Evolutionary conservation across 2,113 vertebrate species (phyloP).

Genomic region (Eublepharis macularius): DNA sequence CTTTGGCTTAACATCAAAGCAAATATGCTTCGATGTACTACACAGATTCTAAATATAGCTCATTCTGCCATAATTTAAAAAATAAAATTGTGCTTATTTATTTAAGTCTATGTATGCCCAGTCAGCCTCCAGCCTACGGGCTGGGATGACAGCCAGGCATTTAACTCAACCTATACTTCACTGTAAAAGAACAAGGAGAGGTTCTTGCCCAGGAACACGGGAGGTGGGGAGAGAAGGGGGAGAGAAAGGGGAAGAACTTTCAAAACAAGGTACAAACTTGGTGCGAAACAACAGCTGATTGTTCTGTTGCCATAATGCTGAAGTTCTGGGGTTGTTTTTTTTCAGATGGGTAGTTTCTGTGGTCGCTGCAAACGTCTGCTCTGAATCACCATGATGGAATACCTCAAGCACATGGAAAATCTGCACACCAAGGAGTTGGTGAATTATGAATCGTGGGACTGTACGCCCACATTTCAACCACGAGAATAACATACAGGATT

Average conservation of each 20-base stretch:
- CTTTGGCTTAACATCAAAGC: not conserved
- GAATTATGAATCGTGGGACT: not conserved
- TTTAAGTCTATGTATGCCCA: not conserved
- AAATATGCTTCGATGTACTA: not conserved
- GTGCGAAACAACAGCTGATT: not conserved
- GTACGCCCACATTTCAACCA: not conserved
- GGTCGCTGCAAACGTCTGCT: not conserved
- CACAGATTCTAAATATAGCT: slow-evolving; percentile 12
- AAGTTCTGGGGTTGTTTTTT: slow-evolving; percentile 17
- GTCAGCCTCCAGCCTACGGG: slow-evolving; percentile 13
- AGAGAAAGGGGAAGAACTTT: not conserved
- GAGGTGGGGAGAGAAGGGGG: not conserved
- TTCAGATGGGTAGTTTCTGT: slow-evolving; percentile 15
- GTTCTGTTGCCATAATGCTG: not conserved
- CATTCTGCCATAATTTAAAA: slow-evolving; percentile 4
- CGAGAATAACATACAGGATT: slow-evolving; percentile 14
- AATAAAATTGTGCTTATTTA: slow-evolving; percentile 20
- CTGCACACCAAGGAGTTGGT: not conserved
- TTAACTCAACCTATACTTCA: slow-evolving; percentile 21
- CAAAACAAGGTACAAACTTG: not conserved
- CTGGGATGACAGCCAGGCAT: not conserved
- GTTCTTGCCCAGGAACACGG: not conserved
- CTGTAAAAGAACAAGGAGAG: not conserved
- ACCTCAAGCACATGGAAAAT: slow-evolving; percentile 17
- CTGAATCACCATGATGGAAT: slow-evolving; percentile 22